Conservation (phyloP, 2,113 vertebrate genomes). For the Marmota monax region DNA sequence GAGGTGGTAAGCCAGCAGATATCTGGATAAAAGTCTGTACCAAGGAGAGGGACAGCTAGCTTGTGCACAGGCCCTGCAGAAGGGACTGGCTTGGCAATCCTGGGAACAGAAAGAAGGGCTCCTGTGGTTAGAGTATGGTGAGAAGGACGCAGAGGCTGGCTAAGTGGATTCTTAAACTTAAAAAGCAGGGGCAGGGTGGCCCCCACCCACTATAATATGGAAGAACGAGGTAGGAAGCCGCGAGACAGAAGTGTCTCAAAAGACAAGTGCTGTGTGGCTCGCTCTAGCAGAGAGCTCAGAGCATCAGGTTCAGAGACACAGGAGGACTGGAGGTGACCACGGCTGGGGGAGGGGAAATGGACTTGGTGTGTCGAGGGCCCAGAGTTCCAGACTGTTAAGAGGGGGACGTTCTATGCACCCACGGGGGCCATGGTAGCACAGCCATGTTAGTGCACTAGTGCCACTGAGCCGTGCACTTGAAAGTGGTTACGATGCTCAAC, state of each 20-base stretch:
- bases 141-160: background rate
- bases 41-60: background rate
- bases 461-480: background rate
- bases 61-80: background rate
- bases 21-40: background rate
- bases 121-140: background rate
- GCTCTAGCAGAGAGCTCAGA: background rate
- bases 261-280: no score
- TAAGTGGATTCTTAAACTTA: background rate
- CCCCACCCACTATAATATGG: accelerated
- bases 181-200: background rate
- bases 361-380: no score
- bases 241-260: background rate
- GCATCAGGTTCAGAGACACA: background rate
- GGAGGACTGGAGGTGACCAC: background rate
- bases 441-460: accelerated
- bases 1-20: background rate
- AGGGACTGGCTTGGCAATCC: background rate
- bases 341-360: background rate
- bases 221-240: background rate
- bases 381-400: background rate
- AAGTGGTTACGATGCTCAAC: background rate
- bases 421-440: no score
- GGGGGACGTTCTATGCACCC: background rate
- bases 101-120: background rate